These are phyloP conservation scores for Diplosoma virens DNA, from an alignment of 23 tunicate species.

Conservation along the genomic window DNA sequence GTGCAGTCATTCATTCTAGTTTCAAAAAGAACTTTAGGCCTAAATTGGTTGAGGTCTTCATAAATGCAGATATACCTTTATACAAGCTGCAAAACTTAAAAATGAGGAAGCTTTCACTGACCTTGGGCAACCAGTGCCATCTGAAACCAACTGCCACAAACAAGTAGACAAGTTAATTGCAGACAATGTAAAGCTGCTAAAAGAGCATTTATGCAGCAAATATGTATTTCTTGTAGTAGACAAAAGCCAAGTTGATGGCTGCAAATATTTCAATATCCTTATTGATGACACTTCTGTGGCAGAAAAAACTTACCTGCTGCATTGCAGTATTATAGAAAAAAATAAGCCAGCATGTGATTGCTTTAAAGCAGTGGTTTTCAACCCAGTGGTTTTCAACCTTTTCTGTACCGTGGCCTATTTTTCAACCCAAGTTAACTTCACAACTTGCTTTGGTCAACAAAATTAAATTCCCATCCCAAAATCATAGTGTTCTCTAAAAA, in stretches of 20 bases:
- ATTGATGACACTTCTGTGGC: conserved; percentile 39
- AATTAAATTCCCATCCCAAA: no score
- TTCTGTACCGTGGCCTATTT: no score
- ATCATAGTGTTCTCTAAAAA: no score
- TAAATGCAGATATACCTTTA: background rate
- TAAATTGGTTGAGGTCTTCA: conserved; percentile 15
- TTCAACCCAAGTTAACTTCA: no score
- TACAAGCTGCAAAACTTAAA: no score
- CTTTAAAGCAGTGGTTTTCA: no score
- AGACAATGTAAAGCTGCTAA: conserved; percentile 17
- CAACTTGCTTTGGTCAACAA: no score
- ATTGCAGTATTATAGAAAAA: conserved; percentile 32
- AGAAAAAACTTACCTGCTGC: conserved; percentile 26
- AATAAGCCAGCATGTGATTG: no score
- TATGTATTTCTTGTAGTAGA: conserved; percentile 42
- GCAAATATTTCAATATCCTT: conserved; percentile 38
- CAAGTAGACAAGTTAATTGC: conserved; percentile 22
- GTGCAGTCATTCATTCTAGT: background rate
- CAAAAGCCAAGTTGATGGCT: conserved; percentile 34
- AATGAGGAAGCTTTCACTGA: conserved; percentile 1
- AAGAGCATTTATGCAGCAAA: conserved; percentile 37
- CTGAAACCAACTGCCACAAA: conserved; percentile 16
- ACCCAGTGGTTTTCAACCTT: no score
- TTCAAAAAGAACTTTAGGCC: conserved; percentile 6
- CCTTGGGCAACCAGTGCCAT: conserved; percentile 46